Evolutionary conservation across 2,888 invertebrate species (phyloP).

Genomic region (Drosophila subsilvestris): DNA sequence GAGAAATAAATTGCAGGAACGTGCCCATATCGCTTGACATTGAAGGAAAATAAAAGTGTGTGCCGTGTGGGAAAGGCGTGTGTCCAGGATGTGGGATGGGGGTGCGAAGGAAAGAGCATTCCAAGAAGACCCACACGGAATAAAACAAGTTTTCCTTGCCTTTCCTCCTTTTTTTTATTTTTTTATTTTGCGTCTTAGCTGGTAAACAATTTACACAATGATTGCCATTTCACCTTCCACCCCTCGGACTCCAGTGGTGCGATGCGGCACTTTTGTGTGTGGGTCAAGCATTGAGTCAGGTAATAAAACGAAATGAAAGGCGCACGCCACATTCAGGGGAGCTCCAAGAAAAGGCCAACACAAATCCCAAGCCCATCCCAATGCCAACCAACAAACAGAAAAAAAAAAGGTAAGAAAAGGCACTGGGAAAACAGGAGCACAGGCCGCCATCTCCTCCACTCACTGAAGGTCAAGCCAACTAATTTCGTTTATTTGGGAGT

Average conservation of each 20-base stretch:
- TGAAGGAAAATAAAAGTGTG: slow-evolving; percentile 36
- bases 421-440: background rate
- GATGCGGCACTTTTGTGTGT: slow-evolving; percentile 13
- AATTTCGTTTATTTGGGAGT: slow-evolving; percentile 66
- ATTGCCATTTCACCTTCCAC: slow-evolving; percentile 45
- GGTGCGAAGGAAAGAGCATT: slow-evolving; percentile 25
- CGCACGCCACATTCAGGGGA: slow-evolving; percentile 41
- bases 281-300: slow-evolving; percentile 54
- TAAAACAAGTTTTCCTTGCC: slow-evolving; percentile 44
- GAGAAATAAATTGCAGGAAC: slow-evolving; percentile 72
- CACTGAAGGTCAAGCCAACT: slow-evolving; percentile 69
- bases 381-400: slow-evolving; percentile 15
- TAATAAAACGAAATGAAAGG: slow-evolving; percentile 64
- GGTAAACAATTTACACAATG: slow-evolving; percentile 58
- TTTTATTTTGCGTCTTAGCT: slow-evolving; percentile 39
- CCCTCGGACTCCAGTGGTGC: slow-evolving; percentile 31
- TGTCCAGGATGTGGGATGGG: background rate
- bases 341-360: slow-evolving; percentile 46
- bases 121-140: slow-evolving; percentile 44
- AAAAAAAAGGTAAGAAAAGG: slow-evolving; percentile 9
- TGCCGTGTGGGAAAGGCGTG: slow-evolving; percentile 3
- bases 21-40: slow-evolving; percentile 74
- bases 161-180: slow-evolving; percentile 41
- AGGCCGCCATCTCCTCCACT: background rate
- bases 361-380: slow-evolving; percentile 26